Evolutionary conservation across 2,113 vertebrate species (phyloP), one percentile per base, ranked within the genome.

Genomic region (Microtus oregoni): DNA sequence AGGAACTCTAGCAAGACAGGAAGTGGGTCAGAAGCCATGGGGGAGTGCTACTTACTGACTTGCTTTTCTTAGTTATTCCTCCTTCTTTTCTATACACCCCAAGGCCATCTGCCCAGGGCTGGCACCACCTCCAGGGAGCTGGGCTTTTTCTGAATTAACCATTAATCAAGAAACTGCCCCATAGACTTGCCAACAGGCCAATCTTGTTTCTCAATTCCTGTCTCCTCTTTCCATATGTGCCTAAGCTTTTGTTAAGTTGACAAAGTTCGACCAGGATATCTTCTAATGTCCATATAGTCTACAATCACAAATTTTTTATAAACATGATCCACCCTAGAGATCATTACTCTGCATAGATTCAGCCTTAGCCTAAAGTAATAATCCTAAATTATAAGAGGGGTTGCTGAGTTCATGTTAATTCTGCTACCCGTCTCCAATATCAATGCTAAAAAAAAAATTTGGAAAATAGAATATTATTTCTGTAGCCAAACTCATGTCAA

Each of bases 361-460:
- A 44, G 32, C 28, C 52, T 93, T 91, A 90, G 63, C 35, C n/a
- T 86, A 91, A 95, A 81, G 63, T 38, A 19, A 32, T 88, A 89
- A 89, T 77, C 55, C 22, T 77, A 52, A 89, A 96, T 65, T 52
- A 77, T 41, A 12, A 82, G 7, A 94, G 32, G 24, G 6, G 6
- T 78, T 20, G 35, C 32, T 58, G 86, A 94, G 52, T 35, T 92
- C 20, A 82, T 90, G 95, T 92, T 87, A 90, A 93, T 41, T 78
- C 11, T 68, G 19, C 38, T 63, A 87, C 38, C 44, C 4, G 32
- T 68, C 35, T 55, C 68, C 75, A 73, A 63, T 7, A 91, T 82
- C 26, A 94, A 91, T 82, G 41, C 3, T 35, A 35, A 79, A 67
- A 67, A 91, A 67, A 72, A 78, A n/a, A n/a, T 65, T 75, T 91